Percentiles rank a stretch among this genome's conserved stretches.
phyloP scores from a whole-genome alignment of 2,113 vertebrate species.

The Mirza zaza region DNA sequence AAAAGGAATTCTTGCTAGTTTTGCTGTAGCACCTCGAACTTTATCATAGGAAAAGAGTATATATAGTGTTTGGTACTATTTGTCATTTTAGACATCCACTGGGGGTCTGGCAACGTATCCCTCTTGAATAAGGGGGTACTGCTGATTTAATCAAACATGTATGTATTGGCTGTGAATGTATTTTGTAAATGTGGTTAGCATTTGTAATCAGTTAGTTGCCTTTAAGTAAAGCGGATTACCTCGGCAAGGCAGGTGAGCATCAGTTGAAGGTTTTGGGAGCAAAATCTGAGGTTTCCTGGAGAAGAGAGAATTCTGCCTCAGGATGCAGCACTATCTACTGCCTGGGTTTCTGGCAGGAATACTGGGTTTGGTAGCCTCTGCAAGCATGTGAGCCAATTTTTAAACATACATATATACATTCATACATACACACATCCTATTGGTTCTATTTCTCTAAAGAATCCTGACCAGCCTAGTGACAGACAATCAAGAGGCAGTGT shows the following conservation, averaged over 20 bases:
- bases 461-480: neutral
- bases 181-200: neutral
- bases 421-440: rapidly evolving
- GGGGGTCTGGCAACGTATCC: neutral
- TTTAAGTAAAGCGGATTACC: neutral
- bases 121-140: neutral
- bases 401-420: neutral
- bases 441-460: neutral
- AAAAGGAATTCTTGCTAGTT: neutral
- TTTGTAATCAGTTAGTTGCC: neutral
- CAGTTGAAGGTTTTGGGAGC: neutral
- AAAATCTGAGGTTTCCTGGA: neutral
- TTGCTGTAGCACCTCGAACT: neutral
- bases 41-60: neutral
- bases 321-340: neutral
- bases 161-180: neutral
- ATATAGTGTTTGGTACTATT: neutral
- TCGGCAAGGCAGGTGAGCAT: neutral
- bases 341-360: neutral
- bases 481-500: neutral
- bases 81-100: neutral
- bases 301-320: neutral
- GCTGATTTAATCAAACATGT: neutral
- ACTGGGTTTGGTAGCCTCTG: neutral
- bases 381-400: neutral